phyloP scores from a whole-genome alignment of 1,140 invertebrate species.

The Saxidomus purpurata region DNA sequence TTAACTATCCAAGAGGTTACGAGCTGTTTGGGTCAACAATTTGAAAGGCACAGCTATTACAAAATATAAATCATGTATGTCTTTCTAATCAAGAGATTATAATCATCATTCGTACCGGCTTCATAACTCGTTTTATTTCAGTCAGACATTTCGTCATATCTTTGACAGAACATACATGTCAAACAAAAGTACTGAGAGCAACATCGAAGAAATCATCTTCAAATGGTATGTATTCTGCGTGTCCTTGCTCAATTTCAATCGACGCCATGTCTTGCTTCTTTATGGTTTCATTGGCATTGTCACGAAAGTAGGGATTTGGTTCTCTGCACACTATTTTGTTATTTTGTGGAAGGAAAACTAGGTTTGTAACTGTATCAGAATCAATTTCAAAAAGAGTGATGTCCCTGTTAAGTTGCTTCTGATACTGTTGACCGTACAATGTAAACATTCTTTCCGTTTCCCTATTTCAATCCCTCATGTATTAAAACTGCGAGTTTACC shows the following conservation, averaged over 20 bases:
- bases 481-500: no score
- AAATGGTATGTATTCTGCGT: not conserved
- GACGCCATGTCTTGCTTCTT: not conserved
- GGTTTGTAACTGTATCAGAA: not conserved
- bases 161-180: slow-evolving; percentile 5
- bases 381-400: not conserved
- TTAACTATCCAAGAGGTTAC: no score
- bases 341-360: not conserved
- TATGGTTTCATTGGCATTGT: not conserved
- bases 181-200: not conserved
- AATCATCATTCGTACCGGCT: slow-evolving; percentile 24
- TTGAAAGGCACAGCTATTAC: not conserved
- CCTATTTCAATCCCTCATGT: not conserved
- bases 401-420: not conserved
- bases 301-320: not conserved
- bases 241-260: not conserved
- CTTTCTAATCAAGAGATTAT: not conserved
- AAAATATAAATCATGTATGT: not conserved
- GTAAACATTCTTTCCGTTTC: not conserved
- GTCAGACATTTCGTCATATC: not conserved
- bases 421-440: not conserved
- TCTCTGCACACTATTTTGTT: not conserved
- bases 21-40: no score
- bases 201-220: slow-evolving; percentile 1
- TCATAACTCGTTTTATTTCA: slow-evolving; percentile 21